A percentile compares a stretch with the other conserved stretches of the same genome.
Conservation (phyloP, 2,113 vertebrate genomes). For the Tonatia bakeri region DNA sequence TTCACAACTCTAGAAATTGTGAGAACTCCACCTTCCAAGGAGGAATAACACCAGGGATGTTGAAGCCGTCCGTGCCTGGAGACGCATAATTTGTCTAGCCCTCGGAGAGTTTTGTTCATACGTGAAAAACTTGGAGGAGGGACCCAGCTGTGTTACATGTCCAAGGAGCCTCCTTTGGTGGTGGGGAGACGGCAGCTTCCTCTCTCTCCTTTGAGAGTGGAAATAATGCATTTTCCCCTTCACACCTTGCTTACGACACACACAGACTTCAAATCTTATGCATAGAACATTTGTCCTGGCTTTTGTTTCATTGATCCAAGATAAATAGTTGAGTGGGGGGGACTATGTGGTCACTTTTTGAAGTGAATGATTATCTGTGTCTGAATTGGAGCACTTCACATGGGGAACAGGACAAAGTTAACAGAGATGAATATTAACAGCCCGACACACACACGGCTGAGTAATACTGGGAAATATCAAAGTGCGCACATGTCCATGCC, state of each 20-base stretch:
- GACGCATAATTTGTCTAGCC: background rate
- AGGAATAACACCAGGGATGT: background rate
- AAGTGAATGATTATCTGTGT: background rate
- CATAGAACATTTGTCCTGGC: background rate
- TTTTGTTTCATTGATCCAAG: background rate
- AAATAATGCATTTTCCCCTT: background rate
- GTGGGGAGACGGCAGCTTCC: background rate
- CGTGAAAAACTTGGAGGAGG: background rate
- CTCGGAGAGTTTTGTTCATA: background rate
- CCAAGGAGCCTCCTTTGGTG: background rate
- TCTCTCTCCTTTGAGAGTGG: background rate
- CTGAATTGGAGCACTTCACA: background rate
- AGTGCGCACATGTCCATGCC: too few relatives aligned
- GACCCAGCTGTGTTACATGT: background rate
- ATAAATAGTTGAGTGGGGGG: background rate
- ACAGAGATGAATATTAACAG: background rate
- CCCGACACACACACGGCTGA: background rate
- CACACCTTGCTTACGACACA: background rate
- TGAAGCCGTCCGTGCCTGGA: background rate
- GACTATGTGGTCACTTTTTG: background rate
- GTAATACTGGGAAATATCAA: background rate
- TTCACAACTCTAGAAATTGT: background rate
- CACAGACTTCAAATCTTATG: background rate
- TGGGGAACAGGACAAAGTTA: background rate
- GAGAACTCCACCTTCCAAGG: background rate